Conservation (phyloP, 2,888 invertebrate genomes). For the Latheticus oryzae region DNA sequence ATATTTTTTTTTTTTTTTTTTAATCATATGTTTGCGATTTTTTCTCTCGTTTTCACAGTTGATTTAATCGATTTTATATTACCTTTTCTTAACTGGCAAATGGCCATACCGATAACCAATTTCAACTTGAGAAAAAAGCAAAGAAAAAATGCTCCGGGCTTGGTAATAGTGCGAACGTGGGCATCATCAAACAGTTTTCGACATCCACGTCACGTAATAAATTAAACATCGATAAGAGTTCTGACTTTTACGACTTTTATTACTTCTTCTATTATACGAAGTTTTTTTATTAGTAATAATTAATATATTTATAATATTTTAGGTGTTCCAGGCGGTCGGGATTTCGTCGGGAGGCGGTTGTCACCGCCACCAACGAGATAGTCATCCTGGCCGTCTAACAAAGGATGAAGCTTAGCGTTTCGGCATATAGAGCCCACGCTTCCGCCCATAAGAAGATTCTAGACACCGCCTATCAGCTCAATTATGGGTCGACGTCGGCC, state of each 20-base stretch:
- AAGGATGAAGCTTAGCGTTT: constrained; percentile 86
- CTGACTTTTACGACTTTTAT: constrained; percentile 28
- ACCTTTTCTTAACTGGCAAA: neutral
- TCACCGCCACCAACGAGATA: constrained; percentile 28
- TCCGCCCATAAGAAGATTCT: constrained; percentile 90
- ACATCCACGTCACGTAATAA: constrained; percentile 34
- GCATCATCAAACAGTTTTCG: constrained; percentile 8
- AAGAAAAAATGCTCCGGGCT: constrained; percentile 9
- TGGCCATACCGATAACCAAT: constrained; percentile 17
- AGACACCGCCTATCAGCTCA: constrained; percentile 78
- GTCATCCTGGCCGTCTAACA: constrained; percentile 30
- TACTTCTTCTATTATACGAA: constrained; percentile 15
- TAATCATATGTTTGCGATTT: too few relatives aligned
- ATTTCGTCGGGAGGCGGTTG: constrained; percentile 19
- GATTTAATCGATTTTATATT: constrained; percentile 4
- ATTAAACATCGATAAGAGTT: constrained; percentile 31
- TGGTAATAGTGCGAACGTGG: constrained; percentile 14
- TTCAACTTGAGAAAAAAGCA: constrained; percentile 8
- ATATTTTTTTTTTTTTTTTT: neutral
- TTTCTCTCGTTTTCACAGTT: too few relatives aligned
- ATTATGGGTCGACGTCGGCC: constrained; percentile 80
- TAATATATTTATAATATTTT: constrained; percentile 5
- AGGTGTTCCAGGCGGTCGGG: constrained; percentile 7
- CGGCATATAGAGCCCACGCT: constrained; percentile 89
- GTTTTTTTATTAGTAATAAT: constrained; percentile 8